Conservation (phyloP, 2,113 vertebrate genomes). For the Hylia prasina region DNA sequence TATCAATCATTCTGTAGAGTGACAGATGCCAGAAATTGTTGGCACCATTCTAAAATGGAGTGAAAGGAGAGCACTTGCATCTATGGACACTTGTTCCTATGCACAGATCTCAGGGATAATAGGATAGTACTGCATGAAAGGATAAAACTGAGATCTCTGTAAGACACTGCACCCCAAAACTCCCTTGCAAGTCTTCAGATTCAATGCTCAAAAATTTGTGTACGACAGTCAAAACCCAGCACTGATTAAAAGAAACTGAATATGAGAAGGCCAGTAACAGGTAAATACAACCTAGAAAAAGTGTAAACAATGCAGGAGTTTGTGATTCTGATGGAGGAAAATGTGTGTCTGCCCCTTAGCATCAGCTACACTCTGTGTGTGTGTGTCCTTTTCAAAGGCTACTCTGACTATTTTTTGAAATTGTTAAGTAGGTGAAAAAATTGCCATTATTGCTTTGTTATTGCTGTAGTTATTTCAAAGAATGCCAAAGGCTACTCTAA, state of each 20-base stretch:
- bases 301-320: fast-evolving
- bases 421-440: background rate
- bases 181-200: background rate
- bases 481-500: background rate
- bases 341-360: background rate
- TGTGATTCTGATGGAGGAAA: background rate
- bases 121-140: background rate
- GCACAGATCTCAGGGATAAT: background rate
- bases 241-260: background rate
- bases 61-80: background rate
- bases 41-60: background rate
- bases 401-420: background rate
- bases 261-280: background rate
- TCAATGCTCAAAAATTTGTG: background rate
- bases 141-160: background rate
- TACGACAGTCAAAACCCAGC: background rate
- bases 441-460: background rate
- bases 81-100: background rate
- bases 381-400: background rate
- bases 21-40: background rate
- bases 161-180: background rate
- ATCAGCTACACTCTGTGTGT: background rate
- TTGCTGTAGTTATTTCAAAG: background rate
- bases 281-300: background rate
- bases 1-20: background rate